These are phyloP conservation scores for Diplodus sargus DNA, from an alignment of 2,797 vertebrate species.

Conservation along the genomic window DNA sequence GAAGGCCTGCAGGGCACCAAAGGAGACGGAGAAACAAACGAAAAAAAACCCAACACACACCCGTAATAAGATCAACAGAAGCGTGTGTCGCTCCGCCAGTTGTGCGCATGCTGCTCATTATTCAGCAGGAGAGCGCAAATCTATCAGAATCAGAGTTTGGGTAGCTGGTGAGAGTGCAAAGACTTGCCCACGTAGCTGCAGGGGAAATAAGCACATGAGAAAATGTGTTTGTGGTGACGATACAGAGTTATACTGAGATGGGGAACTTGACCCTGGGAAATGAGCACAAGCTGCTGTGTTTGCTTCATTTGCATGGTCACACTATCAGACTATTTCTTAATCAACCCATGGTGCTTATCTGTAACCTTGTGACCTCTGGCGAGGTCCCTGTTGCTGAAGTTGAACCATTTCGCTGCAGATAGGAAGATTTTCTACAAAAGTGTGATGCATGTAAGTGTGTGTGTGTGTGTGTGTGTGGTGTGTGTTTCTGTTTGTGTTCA, in stretches of 20 bases:
- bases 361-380: conserved; percentile 35
- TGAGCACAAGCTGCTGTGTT: conserved; percentile 23
- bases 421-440: not conserved
- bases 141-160: conserved; percentile 50
- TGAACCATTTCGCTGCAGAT: conserved; percentile 1
- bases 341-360: conserved; percentile 29
- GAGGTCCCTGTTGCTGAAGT: not conserved
- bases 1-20: conserved; percentile 45
- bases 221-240: conserved; percentile 59
- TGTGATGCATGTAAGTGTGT: not conserved
- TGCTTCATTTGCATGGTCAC: conserved; percentile 65
- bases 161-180: conserved; percentile 51
- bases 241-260: conserved; percentile 65
- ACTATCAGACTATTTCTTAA: conserved; percentile 44
- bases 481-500: conserved; percentile 50
- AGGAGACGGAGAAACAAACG: conserved; percentile 6
- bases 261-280: conserved; percentile 83
- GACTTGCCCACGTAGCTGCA: conserved; percentile 59
- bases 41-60: conserved; percentile 4
- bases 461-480: conserved; percentile 16
- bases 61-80: conserved; percentile 11
- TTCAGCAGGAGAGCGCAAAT: conserved; percentile 45
- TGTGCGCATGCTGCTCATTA: conserved; percentile 53
- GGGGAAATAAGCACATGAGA: conserved; percentile 67
- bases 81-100: conserved; percentile 50